A percentile compares a stretch with the other conserved stretches of the same genome.
Conservation (phyloP, 1,140 invertebrate genomes). For the Dinothrombium tinctorium region DNA sequence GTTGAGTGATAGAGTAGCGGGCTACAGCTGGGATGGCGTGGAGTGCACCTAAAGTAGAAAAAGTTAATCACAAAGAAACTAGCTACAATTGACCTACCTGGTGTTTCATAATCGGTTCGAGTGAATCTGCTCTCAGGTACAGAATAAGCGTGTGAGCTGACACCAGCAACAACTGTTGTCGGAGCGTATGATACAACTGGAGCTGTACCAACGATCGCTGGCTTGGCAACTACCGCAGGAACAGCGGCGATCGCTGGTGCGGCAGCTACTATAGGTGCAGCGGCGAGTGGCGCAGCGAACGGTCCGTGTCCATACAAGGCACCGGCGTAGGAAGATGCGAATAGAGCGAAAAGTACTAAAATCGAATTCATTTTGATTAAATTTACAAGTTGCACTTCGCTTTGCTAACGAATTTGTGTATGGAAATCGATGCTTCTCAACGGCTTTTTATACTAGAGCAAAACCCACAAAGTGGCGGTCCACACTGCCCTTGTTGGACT, state of each 20-base stretch:
- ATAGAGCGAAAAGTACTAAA: neutral
- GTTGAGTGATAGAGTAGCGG: neutral
- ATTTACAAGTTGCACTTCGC: too few species aligned
- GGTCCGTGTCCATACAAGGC: neutral
- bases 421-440: too few species aligned
- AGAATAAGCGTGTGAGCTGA: neutral
- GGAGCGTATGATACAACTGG: neutral
- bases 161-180: neutral
- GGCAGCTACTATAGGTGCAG: neutral
- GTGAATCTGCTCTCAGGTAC: conserved; percentile 2
- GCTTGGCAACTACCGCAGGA: neutral
- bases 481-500: neutral
- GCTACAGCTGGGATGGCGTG: conserved; percentile 2
- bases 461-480: neutral
- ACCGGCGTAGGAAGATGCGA: neutral
- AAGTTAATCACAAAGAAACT: neutral
- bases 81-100: neutral
- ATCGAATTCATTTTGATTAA: neutral
- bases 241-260: neutral
- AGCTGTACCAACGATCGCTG: too few species aligned
- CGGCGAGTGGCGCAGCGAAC: neutral
- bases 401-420: neutral
- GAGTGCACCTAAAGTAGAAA: neutral
- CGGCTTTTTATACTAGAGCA: conserved; percentile 1
- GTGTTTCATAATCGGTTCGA: conserved; percentile 2